Evolutionary conservation across 2,113 vertebrate genomes (phyloP).

Genomic region (Tyrannus savana): DNA sequence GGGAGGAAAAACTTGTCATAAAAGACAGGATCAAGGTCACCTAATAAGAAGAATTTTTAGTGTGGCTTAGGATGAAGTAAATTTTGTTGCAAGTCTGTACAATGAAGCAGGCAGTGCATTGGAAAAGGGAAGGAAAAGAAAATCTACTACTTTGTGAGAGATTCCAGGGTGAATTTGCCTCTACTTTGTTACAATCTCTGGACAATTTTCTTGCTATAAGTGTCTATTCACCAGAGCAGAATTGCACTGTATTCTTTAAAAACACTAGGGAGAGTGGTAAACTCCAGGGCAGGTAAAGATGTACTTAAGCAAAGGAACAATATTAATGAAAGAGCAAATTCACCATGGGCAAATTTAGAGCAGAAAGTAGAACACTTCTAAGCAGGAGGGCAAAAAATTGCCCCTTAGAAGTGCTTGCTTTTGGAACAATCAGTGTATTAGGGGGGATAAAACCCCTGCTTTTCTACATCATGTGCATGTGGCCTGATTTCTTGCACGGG

Average conservation of each 20-base stretch:
- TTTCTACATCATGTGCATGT: neutral
- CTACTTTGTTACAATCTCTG: neutral
- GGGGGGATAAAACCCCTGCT: neutral
- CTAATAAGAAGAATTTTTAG: neutral
- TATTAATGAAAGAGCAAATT: neutral
- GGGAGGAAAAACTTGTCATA: neutral
- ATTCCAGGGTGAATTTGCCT: neutral
- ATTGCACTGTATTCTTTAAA: slow-evolving; percentile 2
- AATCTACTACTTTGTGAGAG: neutral
- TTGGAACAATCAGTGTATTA: neutral
- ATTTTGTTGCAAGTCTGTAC: neutral
- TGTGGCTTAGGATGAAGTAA: neutral
- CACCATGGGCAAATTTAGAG: neutral
- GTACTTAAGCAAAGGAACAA: neutral
- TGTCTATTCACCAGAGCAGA: neutral
- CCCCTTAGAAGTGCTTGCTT: neutral
- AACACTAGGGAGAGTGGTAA: neutral
- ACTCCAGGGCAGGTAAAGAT: neutral
- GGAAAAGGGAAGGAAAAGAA: neutral
- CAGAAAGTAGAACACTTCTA: neutral
- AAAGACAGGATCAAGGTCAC: neutral
- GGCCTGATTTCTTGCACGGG: neutral
- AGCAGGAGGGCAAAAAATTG: neutral
- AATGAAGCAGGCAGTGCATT: neutral
- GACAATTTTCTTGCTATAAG: neutral